Evolutionary conservation across 1,140 invertebrate species (phyloP), one percentile per base, ranked within the genome.

Genomic region (Chlorops oryzae): DNA sequence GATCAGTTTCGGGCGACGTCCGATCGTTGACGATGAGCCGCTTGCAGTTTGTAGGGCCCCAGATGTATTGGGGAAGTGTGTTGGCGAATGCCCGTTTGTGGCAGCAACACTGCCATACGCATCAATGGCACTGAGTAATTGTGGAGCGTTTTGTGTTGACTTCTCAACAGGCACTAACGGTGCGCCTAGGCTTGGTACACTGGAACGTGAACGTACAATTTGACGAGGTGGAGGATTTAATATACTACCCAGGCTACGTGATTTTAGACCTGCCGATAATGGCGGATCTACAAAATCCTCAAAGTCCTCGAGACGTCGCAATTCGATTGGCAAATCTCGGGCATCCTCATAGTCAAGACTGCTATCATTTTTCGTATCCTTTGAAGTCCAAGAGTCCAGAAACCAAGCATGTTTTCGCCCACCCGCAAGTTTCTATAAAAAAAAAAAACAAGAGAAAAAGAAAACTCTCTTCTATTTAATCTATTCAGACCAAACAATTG

Each of bases 241-340:
- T 25, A 92, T 88, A 62, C 90, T 88, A 37, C 83, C 85, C 42
- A 92, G 74, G 58, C 88, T 91, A 62, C 69, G 60, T 5, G 70
- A 70, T 18, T 73, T 72, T 5, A 70, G 51, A 13, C 69, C 60
- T 1, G 69, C 70, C 22, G 70, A 72, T 38, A 77, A 62, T 15
- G 74, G 72, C 17, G 74, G 57, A 52, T 77, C 63, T 24, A 78
- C 63, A 56, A 73, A 77, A 54, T 73, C 77, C 39, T 81, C 81
- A 59, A 71, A 72, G 52, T 90, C 86, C 62, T 94, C 90, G 34
- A 93, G 74, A 18, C 89, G 78, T n/a, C 89, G 77, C 20, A 95
- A 71, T 74, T 95, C 91, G 38, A 95, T 95, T 2, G 90, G 90
- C 41, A 92, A 73, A 59, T 92, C 87, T 55, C 85, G 82, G 81